Conservation (phyloP, 30 jellyfish, hydroid and myxozoan genomes). For the Aurelia sp. region DNA sequence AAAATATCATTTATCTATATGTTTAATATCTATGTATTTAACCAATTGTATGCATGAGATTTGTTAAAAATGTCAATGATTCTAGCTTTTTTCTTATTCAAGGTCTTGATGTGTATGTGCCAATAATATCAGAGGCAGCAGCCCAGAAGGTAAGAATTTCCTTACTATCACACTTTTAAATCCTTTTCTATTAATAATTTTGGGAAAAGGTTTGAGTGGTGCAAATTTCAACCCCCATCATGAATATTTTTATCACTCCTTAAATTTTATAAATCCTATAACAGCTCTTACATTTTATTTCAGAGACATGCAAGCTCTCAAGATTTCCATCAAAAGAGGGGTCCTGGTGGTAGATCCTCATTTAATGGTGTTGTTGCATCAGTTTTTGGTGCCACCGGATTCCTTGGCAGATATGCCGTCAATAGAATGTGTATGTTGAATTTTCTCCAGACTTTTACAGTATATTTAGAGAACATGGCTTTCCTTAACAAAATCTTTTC, state of each 20-base stretch:
- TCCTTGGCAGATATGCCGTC: constrained; percentile 95
- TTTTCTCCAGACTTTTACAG: not conserved
- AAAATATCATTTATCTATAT: too few relatives aligned
- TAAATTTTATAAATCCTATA: too few relatives aligned
- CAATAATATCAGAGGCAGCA: constrained; percentile 63
- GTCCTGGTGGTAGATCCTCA: constrained; percentile 95
- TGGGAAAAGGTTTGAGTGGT: too few relatives aligned
- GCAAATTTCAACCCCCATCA: too few relatives aligned
- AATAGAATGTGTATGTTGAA: constrained; percentile 79
- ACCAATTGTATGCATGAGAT: too few relatives aligned
- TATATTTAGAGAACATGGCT: not conserved
- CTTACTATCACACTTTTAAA: not conserved
- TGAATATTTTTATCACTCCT: too few relatives aligned
- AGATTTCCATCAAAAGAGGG: constrained; percentile 78
- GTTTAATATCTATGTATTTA: too few relatives aligned
- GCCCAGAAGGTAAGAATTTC: constrained; percentile 43
- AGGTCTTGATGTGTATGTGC: constrained; percentile 67
- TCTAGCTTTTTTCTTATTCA: not conserved
- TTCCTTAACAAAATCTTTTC: not conserved
- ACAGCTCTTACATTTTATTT: not conserved
- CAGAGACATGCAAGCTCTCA: constrained; percentile 84
- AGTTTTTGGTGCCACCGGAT: constrained; percentile 98
- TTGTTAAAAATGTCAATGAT: too few relatives aligned
- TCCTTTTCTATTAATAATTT: not conserved
- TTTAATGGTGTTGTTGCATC: constrained; percentile 96